Conservation (phyloP, 2,888 invertebrate species). For the Volucella bombylans region DNA sequence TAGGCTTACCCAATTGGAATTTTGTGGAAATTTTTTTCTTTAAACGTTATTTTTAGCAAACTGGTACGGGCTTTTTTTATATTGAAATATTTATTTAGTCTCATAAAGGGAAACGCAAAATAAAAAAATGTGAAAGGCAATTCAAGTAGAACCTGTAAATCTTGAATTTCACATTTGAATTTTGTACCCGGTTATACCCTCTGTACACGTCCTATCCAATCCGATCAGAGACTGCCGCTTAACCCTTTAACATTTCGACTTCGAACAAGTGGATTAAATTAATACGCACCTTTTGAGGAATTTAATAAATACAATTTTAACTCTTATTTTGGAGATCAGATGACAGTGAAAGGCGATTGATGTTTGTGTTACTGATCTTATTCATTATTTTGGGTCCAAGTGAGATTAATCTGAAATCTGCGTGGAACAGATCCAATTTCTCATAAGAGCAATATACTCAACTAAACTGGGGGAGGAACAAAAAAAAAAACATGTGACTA, state of each 20-base stretch:
- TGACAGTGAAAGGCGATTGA: too few relatives aligned
- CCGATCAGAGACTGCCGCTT: not conserved
- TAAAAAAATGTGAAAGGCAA: constrained; percentile 42
- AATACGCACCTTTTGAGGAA: constrained; percentile 12
- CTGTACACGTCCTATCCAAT: not conserved
- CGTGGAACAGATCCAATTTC: too few relatives aligned
- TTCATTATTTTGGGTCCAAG: too few relatives aligned
- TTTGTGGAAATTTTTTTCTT: not conserved
- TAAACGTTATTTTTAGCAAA: constrained; percentile 14
- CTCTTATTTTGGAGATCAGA: too few relatives aligned
- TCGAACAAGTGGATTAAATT: constrained; percentile 25
- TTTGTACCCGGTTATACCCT: constrained; percentile 8
- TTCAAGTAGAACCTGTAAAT: constrained; percentile 58
- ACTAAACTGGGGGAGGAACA: too few relatives aligned
- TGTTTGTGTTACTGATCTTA: too few relatives aligned
- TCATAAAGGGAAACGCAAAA: constrained; percentile 28
- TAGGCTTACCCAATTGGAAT: too few relatives aligned
- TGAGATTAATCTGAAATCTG: too few relatives aligned
- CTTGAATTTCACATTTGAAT: constrained; percentile 45
- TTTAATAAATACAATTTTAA: not conserved
- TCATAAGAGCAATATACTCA: too few relatives aligned
- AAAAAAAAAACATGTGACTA: too few relatives aligned
- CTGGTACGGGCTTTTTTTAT: constrained; percentile 7
- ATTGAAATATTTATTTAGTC: not conserved
- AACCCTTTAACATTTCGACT: constrained; percentile 34